phyloP scores from a whole-genome alignment of 2,888 invertebrate species.

The Drosophila buzzatii region DNA sequence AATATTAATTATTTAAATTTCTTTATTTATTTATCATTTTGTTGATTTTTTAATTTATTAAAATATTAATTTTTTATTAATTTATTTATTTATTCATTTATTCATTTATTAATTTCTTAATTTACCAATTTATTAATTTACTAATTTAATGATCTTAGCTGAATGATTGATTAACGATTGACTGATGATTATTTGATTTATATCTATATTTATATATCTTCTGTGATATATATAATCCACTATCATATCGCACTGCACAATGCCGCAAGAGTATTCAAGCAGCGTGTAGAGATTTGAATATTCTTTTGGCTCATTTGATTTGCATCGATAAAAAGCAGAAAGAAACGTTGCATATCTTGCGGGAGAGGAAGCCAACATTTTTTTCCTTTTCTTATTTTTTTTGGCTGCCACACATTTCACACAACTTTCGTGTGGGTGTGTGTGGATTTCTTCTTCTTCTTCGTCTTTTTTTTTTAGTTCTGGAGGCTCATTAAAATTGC shows the following conservation, averaged over 20 bases:
- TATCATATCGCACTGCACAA: background rate
- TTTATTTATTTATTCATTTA: too few relatives aligned
- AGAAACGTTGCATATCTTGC: constrained; percentile 47
- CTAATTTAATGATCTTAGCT: too few relatives aligned
- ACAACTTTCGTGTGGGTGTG: constrained; percentile 31
- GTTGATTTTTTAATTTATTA: too few relatives aligned
- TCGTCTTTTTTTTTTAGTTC: constrained; percentile 11
- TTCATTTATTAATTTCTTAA: too few relatives aligned
- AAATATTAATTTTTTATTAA: too few relatives aligned
- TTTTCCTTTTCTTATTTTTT: background rate
- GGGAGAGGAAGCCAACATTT: constrained; percentile 7
- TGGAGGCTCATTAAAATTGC: constrained; percentile 73
- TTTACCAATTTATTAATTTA: too few relatives aligned
- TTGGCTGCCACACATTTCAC: constrained; percentile 26
- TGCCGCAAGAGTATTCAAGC: constrained; percentile 16
- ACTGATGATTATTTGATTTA: too few relatives aligned
- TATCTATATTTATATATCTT: background rate
- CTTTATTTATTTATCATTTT: too few relatives aligned
- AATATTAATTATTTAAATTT: too few relatives aligned
- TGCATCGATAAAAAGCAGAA: constrained; percentile 40
- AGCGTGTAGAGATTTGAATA: background rate
- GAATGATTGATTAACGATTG: too few relatives aligned
- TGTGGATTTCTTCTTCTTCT: background rate
- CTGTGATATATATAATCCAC: background rate
- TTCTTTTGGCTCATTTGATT: constrained; percentile 29